Conservation (phyloP, 2,113 vertebrate genomes). For the Eulemur rufifrons region DNA sequence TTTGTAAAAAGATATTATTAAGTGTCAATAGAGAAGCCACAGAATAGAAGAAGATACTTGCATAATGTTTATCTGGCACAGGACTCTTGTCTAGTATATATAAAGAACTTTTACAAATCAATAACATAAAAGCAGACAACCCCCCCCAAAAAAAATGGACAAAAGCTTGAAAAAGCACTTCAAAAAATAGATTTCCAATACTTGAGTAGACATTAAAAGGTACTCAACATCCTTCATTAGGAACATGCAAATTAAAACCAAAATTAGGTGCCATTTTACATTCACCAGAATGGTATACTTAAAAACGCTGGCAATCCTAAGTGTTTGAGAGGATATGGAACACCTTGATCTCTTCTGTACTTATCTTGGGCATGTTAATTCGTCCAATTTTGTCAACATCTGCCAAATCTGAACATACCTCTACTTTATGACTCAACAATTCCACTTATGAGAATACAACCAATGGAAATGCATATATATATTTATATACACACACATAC, state of each 20-base stretch:
- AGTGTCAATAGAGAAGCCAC: not conserved
- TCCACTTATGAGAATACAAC: not conserved
- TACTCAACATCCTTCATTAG: not conserved
- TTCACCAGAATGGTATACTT: not conserved
- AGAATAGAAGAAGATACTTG: not conserved
- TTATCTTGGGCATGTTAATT: not conserved
- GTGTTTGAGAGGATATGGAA: not conserved
- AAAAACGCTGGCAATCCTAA: not conserved
- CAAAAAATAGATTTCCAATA: slow-evolving; percentile 6
- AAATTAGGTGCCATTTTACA: not conserved
- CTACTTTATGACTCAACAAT: not conserved
- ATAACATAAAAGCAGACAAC: not conserved
- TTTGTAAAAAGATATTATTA: not conserved
- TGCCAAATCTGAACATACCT: not conserved
- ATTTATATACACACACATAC: no score
- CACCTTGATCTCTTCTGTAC: not conserved
- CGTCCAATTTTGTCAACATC: not conserved
- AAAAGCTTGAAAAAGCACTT: not conserved
- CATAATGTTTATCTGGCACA: not conserved
- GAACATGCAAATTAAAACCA: not conserved
- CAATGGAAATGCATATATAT: not conserved
- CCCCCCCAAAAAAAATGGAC: not conserved
- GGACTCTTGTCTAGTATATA: not conserved
- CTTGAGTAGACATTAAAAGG: not conserved
- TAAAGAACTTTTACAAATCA: not conserved